A percentile compares a stretch with the other conserved stretches of the same genome.
Evolutionary conservation across 2,888 invertebrate species (phyloP).

Genomic region (Drosophila vallismaia): DNA sequence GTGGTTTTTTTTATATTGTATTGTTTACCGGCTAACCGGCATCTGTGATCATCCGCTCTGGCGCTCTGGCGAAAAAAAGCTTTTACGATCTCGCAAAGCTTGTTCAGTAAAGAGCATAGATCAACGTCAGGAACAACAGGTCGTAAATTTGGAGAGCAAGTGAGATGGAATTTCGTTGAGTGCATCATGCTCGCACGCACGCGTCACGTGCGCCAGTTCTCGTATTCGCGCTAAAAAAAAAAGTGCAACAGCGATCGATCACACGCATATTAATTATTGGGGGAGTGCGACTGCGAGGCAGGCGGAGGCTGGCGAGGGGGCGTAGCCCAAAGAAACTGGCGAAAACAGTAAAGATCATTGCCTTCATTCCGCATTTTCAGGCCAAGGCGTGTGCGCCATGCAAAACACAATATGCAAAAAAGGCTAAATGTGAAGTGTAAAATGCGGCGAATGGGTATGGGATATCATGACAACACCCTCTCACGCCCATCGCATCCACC

Average conservation of each 20-base stretch:
- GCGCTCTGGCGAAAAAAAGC: slow-evolving; percentile 15
- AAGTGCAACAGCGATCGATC: slow-evolving; percentile 61
- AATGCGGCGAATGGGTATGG: slow-evolving; percentile 29
- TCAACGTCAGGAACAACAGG: slow-evolving; percentile 57
- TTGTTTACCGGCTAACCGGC: slow-evolving; percentile 64
- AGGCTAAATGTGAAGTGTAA: slow-evolving; percentile 32
- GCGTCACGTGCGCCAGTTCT: slow-evolving; percentile 62
- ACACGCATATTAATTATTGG: slow-evolving; percentile 26
- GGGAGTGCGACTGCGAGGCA: not conserved
- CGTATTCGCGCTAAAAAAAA: slow-evolving; percentile 34
- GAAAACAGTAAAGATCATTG: slow-evolving; percentile 64
- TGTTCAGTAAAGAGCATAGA: slow-evolving; percentile 12
- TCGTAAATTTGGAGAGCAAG: slow-evolving; percentile 67
- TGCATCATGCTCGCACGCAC: slow-evolving; percentile 54
- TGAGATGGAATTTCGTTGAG: slow-evolving; percentile 43
- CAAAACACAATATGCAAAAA: slow-evolving; percentile 49
- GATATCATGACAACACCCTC: slow-evolving; percentile 68
- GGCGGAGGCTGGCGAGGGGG: slow-evolving; percentile 1
- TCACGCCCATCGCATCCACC: slow-evolving; percentile 33
- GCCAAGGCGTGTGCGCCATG: slow-evolving; percentile 76
- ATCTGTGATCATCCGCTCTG: slow-evolving; percentile 29
- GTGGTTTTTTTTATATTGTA: slow-evolving; percentile 2
- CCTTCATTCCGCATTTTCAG: slow-evolving; percentile 65
- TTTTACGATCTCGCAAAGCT: slow-evolving; percentile 34
- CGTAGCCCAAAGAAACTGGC: slow-evolving; percentile 6